Conservation (phyloP, 2,888 invertebrate species). For the Lathronympha strigana region DNA sequence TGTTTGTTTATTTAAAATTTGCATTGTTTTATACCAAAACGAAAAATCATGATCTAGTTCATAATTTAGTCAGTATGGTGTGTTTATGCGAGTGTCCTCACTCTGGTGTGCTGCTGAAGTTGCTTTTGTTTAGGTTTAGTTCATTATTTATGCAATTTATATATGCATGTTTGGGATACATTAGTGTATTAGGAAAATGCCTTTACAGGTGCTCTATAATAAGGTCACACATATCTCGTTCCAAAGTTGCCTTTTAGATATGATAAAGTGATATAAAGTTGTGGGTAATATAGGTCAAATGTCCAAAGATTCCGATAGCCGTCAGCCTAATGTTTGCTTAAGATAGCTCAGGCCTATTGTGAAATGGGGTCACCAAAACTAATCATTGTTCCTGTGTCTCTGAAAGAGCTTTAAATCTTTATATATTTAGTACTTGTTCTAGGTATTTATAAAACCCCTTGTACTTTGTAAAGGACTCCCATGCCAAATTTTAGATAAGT, state of each 20-base stretch:
- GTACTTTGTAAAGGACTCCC: constrained; percentile 66
- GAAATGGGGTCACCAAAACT: constrained; percentile 62
- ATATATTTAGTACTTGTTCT: constrained; percentile 73
- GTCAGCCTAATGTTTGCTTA: constrained; percentile 70
- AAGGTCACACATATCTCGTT: constrained; percentile 79
- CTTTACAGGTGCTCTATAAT: constrained; percentile 80
- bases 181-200: constrained; percentile 71
- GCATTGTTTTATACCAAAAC: constrained; percentile 76
- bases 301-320: constrained; percentile 74
- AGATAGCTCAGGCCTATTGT: constrained; percentile 71
- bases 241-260: constrained; percentile 83
- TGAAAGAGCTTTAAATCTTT: constrained; percentile 67
- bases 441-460: constrained; percentile 56
- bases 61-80: constrained; percentile 82
- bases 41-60: constrained; percentile 78
- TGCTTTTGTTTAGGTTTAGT: constrained; percentile 67
- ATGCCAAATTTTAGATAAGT: constrained; percentile 81
- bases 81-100: constrained; percentile 73
- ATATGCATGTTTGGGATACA: constrained; percentile 74
- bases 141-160: constrained; percentile 69
- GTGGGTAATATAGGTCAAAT: constrained; percentile 70
- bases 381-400: constrained; percentile 68
- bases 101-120: constrained; percentile 79
- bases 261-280: constrained; percentile 76
- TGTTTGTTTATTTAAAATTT: constrained; percentile 69